Percentiles rank a stretch among this genome's conserved stretches.
Conservation (phyloP, 2,888 invertebrate genomes). For the Hanleya hanleyi region DNA sequence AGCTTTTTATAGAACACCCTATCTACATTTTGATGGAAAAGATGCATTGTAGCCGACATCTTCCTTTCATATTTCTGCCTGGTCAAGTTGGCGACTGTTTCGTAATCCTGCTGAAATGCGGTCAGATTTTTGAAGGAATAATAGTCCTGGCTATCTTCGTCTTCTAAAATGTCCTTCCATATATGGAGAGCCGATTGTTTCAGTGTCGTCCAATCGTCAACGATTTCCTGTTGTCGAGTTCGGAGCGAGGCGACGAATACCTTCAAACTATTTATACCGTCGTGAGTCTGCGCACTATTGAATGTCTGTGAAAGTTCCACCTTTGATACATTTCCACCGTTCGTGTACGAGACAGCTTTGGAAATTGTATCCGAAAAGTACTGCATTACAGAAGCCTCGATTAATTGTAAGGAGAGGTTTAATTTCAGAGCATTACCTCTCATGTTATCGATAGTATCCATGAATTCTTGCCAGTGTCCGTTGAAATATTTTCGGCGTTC, state of each 20-base stretch:
- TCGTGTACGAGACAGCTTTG: slow-evolving; percentile 30
- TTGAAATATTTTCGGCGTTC: slow-evolving; percentile 32
- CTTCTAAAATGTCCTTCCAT: slow-evolving; percentile 49
- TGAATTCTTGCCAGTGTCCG: slow-evolving; percentile 21
- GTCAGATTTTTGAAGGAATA: slow-evolving; percentile 46
- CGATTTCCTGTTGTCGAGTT: slow-evolving; percentile 50
- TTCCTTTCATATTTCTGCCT: background rate
- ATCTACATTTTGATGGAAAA: background rate
- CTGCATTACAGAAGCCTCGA: slow-evolving; percentile 31
- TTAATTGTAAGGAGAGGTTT: slow-evolving; percentile 16
- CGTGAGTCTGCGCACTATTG: slow-evolving; percentile 16
- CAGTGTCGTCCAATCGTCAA: slow-evolving; percentile 47
- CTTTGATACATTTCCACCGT: slow-evolving; percentile 1
- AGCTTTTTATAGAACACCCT: background rate
- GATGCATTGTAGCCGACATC: background rate
- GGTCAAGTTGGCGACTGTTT: slow-evolving; percentile 32
- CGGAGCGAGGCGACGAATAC: slow-evolving; percentile 52
- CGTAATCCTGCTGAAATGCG: slow-evolving; percentile 33
- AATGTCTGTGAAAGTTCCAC: background rate
- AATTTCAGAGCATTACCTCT: slow-evolving; percentile 34
- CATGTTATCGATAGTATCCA: slow-evolving; percentile 23
- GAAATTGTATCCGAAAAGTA: slow-evolving; percentile 30
- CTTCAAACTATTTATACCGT: slow-evolving; percentile 36
- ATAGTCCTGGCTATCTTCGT: slow-evolving; percentile 49
- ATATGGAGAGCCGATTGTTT: slow-evolving; percentile 33